phyloP scores from a whole-genome alignment of 2,888 invertebrate genomes.

The Eucriotettix oculatus region DNA sequence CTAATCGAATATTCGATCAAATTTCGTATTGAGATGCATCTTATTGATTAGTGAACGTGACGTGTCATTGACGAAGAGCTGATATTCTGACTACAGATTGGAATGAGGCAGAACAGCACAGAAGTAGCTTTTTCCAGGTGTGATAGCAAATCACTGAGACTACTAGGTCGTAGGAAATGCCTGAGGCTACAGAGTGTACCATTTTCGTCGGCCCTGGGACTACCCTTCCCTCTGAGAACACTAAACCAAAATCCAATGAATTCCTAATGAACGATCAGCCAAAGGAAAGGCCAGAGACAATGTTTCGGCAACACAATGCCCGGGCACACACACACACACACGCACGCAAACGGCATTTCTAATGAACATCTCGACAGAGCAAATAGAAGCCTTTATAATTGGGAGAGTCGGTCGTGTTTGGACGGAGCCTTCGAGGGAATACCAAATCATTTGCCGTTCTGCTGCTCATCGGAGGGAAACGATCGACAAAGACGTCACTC shows the following conservation, averaged over 20 bases:
- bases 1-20: too few relatives aligned
- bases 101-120: too few relatives aligned
- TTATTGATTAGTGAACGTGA: too few relatives aligned
- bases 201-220: not conserved
- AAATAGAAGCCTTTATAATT: not conserved
- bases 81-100: too few relatives aligned
- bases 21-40: too few relatives aligned
- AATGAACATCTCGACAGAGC: not conserved
- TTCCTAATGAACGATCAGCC: slow-evolving; percentile 5
- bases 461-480: not conserved
- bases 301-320: not conserved
- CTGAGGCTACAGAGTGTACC: not conserved
- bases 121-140: too few relatives aligned
- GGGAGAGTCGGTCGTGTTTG: not conserved
- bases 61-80: too few relatives aligned
- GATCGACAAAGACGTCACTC: not conserved
- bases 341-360: not conserved
- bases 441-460: not conserved
- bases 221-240: not conserved
- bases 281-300: slow-evolving; percentile 1
- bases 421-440: not conserved
- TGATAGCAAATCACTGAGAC: too few relatives aligned
- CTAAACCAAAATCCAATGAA: slow-evolving; percentile 11
- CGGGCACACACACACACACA: not conserved
- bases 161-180: too few relatives aligned